Evolutionary conservation across 2,888 invertebrate genomes (phyloP), one percentile per base, ranked within the genome.

Genomic region (Caenorhabditis sp.): DNA sequence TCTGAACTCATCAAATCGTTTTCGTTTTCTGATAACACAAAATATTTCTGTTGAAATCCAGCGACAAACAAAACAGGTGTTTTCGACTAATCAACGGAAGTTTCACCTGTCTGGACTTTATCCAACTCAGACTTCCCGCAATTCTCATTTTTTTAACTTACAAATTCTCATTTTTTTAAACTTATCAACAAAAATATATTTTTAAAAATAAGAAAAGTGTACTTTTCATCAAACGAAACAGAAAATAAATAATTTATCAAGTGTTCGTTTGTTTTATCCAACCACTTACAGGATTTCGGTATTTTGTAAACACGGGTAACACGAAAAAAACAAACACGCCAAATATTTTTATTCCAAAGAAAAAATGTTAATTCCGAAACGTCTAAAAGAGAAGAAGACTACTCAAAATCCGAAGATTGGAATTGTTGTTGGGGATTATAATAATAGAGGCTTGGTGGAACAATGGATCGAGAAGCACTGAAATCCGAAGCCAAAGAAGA

Each of bases 371-470:
- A n/a, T 31, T 31, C 31, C 23, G 53, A 53, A 21, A 21, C 43
- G 12, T 17, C 12, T 43, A 17, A 10, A 14, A 10, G 14, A 43
- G 17, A 10, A 3, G 14, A 43, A 17, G 17, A 12, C 14, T 43
- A 43, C 17, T 43, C 43, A 10, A 43, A 43, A 43, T 43, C 43
- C 43, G 14, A 17, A 3, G 43, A 24, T 43, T 10, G 43, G 14
- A 17, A 43, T 14, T 43, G 43, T 17, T 17, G 17, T 43, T 43
- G 43, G n/a, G 43, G 23, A 23, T 8, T 8, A 50, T 53, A 66
- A 31, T 66, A 76, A 51, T 76, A 69, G 55, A 71, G 66, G 37
- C 66, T 63, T 1, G 65, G 66, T 6, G 67, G 62, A 3, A 31
- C 51, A 24, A 63, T 60, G 43, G 66, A 60, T 55, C 71, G 63